Conservation (phyloP, 2,113 vertebrate genomes). For the Hystrix cristata region DNA sequence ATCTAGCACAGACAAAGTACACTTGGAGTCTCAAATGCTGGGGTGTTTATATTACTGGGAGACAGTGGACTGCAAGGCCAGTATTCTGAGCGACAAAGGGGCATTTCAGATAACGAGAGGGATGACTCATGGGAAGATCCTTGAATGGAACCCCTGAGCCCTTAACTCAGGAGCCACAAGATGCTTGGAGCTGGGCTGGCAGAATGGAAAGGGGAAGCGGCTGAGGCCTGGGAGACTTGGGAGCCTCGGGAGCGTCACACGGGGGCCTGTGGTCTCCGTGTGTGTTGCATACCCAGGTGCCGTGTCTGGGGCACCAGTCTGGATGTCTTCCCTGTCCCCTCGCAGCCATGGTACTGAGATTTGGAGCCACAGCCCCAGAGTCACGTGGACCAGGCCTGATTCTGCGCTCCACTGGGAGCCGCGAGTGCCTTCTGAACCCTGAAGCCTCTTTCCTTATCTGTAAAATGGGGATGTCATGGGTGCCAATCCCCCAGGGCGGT, state of each 20-base stretch:
- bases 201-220: not conserved
- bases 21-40: not conserved
- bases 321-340: not conserved
- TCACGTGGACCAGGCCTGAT: not conserved
- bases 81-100: not conserved
- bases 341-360: not conserved
- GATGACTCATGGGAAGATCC: not conserved
- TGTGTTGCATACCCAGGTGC: not conserved
- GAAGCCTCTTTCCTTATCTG: not conserved
- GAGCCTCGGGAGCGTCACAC: too few species aligned
- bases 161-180: not conserved
- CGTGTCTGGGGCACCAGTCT: fast-evolving
- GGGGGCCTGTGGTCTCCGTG: not conserved
- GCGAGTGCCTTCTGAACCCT: not conserved
- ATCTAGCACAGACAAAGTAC: not conserved
- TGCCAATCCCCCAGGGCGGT: too few species aligned
- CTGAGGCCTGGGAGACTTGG: fast-evolving
- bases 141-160: too few species aligned
- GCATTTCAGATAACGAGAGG: not conserved
- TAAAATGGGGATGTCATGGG: not conserved
- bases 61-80: too few species aligned
- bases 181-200: not conserved
- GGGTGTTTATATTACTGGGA: not conserved
- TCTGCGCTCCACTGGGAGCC: not conserved
- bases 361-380: not conserved